Evolutionary conservation across 2,888 invertebrate genomes (phyloP).

Genomic region (Hirtodrosophila confusa): DNA sequence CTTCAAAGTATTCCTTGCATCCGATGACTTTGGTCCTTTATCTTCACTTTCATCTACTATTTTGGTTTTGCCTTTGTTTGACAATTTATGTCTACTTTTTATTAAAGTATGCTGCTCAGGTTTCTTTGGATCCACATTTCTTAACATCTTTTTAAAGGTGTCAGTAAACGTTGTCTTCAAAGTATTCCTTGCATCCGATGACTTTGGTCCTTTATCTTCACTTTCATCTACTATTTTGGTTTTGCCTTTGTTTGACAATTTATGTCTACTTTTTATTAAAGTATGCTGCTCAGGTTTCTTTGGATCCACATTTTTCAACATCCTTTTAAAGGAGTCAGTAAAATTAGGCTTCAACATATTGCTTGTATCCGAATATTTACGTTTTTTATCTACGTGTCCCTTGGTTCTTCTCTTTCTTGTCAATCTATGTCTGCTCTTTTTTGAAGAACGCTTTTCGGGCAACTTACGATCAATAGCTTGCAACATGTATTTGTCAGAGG

Average conservation of each 20-base stretch:
- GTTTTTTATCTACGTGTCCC: too few species aligned
- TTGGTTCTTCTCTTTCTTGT: too few species aligned
- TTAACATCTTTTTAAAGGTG: background rate
- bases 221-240: background rate
- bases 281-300: background rate
- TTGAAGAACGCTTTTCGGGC: background rate
- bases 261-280: background rate
- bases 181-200: too few species aligned
- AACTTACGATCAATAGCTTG: background rate
- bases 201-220: too few species aligned
- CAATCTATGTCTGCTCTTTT: background rate
- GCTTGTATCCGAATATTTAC: too few species aligned
- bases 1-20: too few species aligned
- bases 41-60: too few species aligned
- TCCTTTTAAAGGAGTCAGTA: too few species aligned
- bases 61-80: background rate
- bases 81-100: background rate
- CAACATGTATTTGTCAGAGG: background rate
- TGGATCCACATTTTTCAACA: background rate
- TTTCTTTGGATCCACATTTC: background rate
- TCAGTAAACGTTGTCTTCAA: background rate
- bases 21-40: too few species aligned
- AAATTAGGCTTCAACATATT: too few species aligned
- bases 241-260: background rate
- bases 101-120: background rate